Conservation (phyloP, 2,888 invertebrate species). For the Mythimna albipuncta region DNA sequence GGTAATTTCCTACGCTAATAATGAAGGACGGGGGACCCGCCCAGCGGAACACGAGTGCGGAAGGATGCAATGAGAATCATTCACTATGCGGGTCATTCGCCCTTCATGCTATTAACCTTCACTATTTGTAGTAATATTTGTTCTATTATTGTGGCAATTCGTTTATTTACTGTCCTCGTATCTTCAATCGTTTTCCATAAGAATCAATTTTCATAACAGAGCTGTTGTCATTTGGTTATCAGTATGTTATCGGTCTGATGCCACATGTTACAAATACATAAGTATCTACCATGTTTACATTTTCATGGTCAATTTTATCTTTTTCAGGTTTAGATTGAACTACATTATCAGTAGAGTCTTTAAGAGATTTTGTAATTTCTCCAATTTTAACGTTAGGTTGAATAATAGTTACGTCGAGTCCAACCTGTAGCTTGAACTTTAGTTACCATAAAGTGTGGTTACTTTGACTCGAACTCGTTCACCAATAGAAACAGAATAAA, state of each 20-base stretch:
- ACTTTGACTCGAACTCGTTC: too few relatives aligned
- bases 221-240: background rate
- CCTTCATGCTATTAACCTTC: constrained; percentile 46
- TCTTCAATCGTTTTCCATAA: constrained; percentile 9
- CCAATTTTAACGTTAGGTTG: background rate
- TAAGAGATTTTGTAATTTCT: background rate
- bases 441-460: too few relatives aligned
- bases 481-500: too few relatives aligned
- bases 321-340: background rate
- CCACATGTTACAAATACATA: background rate
- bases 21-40: constrained; percentile 72
- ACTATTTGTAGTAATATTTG: background rate
- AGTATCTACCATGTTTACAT: background rate
- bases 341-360: constrained; percentile 3
- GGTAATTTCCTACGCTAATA: constrained; percentile 74
- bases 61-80: constrained; percentile 62
- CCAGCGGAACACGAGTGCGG: constrained; percentile 60
- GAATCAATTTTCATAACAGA: constrained; percentile 11
- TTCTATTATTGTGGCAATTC: constrained; percentile 5
- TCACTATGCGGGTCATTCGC: constrained; percentile 49
- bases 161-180: background rate
- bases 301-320: background rate
- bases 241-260: background rate
- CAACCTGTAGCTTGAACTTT: background rate
- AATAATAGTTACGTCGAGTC: constrained; percentile 1